A percentile compares a stretch with the other conserved stretches of the same genome.
Evolutionary conservation across 2,113 vertebrate species (phyloP).

Genomic region (Saimiri boliviensis): DNA sequence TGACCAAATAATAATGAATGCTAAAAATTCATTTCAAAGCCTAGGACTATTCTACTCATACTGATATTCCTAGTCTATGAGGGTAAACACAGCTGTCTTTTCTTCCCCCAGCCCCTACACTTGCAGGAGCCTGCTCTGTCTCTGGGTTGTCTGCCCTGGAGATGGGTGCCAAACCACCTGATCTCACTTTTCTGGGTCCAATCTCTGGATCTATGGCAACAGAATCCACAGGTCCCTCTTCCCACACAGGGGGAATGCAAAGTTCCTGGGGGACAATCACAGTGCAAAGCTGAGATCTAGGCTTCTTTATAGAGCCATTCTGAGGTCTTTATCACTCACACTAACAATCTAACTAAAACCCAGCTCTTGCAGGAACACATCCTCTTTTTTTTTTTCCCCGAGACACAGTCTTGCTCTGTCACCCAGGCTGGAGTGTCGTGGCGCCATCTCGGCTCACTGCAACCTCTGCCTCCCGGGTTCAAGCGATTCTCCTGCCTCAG

Average conservation of each 20-base stretch:
- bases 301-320: slow-evolving; percentile 16
- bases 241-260: neutral
- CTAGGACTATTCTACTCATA: neutral
- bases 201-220: neutral
- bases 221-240: neutral
- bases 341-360: neutral
- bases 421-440: no score
- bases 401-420: no score
- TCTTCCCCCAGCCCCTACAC: neutral
- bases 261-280: neutral
- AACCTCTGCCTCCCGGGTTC: no score
- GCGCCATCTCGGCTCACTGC: no score
- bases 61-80: no score
- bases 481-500: no score
- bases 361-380: neutral
- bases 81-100: neutral
- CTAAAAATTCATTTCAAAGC: neutral
- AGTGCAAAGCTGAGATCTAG: neutral
- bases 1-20: neutral
- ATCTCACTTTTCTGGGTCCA: neutral
- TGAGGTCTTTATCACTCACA: neutral
- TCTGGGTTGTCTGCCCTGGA: neutral
- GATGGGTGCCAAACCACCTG: neutral
- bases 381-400: neutral
- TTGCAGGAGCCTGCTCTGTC: neutral